Conservation (phyloP, 2,113 vertebrate genomes). For the Hippocampus guttulatus region DNA sequence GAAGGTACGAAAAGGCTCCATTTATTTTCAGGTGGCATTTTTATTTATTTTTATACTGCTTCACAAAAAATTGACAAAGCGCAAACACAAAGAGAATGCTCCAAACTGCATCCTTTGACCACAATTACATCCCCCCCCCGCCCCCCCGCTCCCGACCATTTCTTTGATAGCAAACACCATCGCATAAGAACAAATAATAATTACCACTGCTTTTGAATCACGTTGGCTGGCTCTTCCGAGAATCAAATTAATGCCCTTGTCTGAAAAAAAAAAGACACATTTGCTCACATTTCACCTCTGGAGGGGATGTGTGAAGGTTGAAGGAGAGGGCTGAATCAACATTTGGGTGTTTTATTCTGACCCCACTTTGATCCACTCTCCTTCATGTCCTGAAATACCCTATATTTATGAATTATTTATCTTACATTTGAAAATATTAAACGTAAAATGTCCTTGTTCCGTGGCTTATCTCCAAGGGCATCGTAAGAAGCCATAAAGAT, state of each 20-base stretch:
- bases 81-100: neutral
- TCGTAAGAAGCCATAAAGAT: slow-evolving; percentile 52
- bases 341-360: slow-evolving; percentile 61
- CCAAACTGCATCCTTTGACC: neutral
- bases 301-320: slow-evolving; percentile 47
- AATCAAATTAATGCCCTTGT: slow-evolving; percentile 35
- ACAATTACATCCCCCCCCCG: neutral
- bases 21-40: neutral
- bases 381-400: slow-evolving; percentile 60
- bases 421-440: slow-evolving; percentile 68
- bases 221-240: slow-evolving; percentile 19
- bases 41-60: neutral
- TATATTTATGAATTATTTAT: slow-evolving; percentile 78
- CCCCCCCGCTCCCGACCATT: too few species aligned
- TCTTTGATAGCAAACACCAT: neutral
- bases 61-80: neutral
- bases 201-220: neutral
- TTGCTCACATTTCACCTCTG: slow-evolving; percentile 61
- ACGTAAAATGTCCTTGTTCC: slow-evolving; percentile 72
- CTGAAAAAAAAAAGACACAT: slow-evolving; percentile 50
- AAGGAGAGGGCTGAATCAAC: slow-evolving; percentile 62
- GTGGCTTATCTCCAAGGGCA: slow-evolving; percentile 71
- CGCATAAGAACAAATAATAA: neutral
- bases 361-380: slow-evolving; percentile 54
- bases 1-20: neutral